Evolutionary conservation across 2,888 invertebrate genomes (phyloP).

Genomic region (Abscondita cerata): DNA sequence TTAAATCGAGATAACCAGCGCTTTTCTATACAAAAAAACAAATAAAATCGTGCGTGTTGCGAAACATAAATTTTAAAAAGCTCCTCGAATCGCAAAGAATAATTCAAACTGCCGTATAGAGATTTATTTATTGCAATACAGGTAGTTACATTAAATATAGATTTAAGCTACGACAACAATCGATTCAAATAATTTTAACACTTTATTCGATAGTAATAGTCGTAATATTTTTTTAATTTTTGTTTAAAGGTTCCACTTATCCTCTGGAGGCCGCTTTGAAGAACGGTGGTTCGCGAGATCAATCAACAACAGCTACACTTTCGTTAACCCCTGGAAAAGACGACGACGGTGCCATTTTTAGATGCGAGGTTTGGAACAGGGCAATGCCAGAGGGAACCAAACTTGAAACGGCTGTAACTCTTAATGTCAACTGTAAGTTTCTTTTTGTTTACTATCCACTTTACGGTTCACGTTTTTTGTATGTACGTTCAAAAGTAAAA

Average conservation of each 20-base stretch:
- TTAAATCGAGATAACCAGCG: too few species aligned
- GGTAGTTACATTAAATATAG: too few species aligned
- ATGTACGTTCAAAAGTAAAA: not conserved
- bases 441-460: constrained; percentile 34
- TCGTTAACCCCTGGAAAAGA: constrained; percentile 79
- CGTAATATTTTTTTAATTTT: too few species aligned
- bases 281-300: constrained; percentile 75
- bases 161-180: too few species aligned
- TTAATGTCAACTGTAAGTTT: constrained; percentile 90
- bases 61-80: too few species aligned
- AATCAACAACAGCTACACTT: constrained; percentile 78
- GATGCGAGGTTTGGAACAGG: constrained; percentile 88
- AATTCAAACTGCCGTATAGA: too few species aligned
- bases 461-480: constrained; percentile 14
- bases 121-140: too few species aligned
- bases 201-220: too few species aligned
- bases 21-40: too few species aligned
- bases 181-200: too few species aligned
- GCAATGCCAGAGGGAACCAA: constrained; percentile 85
- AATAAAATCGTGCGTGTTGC: too few species aligned
- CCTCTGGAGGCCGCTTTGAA: constrained; percentile 74
- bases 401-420: constrained; percentile 77
- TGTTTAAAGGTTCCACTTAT: constrained; percentile 66
- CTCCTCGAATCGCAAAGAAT: too few species aligned
- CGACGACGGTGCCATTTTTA: constrained; percentile 83